Base-by-base conservation (phyloP, 2,888 invertebrate species). In the Pseudococcus longispinus region DNA sequence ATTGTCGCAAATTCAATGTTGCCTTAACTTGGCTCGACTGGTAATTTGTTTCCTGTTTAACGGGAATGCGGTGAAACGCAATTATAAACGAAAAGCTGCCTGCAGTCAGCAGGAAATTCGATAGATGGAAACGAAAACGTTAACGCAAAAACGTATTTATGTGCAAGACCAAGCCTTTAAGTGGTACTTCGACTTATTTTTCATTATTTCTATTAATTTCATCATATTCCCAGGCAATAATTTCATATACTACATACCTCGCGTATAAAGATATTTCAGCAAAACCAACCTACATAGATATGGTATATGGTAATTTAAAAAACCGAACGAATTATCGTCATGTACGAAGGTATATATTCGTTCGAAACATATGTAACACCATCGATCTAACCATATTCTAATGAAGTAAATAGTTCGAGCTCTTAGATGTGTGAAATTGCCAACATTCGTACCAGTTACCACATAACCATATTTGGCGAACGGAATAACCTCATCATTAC, bases 1-100 rank as follows among this genome's bases (percentile, higher is more conserved):
- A 84, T 60, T 84, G 84, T 84, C 55, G 84, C 84, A 84, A 84
- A 84, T 84, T 84, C 84, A 84, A 84, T 60, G 84, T 84, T 84
- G 84, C 84, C 84, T 84, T 84, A 60, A 32, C 32, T 32, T 74
- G 37, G 32, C 60, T 84, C 84, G 84, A 84, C 60, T 84, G 84
- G 60, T 84, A 84, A 84, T 60, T 84, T 84, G 84, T 84, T 84
- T 84, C 84, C 84, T 84, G 60, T 60, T 84, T 84, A 84, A 51
- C 74, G 84, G 84, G 60, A 84, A 84, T 84, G 84, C 60, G 84
- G 84, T 84, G 60, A 84, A 84, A 84, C 84, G 84, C 60, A 84
- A 84, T 84, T 84, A 84, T 84, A 29, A 55, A 60, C 84, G 26
- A 32, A 60, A 60, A 84, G 84, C 51, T 84, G 51, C 29, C 55